Percentiles rank a stretch among this genome's conserved stretches.
phyloP scores from a whole-genome alignment of 2,113 vertebrate species.

The Sylvilagus bachmani region DNA sequence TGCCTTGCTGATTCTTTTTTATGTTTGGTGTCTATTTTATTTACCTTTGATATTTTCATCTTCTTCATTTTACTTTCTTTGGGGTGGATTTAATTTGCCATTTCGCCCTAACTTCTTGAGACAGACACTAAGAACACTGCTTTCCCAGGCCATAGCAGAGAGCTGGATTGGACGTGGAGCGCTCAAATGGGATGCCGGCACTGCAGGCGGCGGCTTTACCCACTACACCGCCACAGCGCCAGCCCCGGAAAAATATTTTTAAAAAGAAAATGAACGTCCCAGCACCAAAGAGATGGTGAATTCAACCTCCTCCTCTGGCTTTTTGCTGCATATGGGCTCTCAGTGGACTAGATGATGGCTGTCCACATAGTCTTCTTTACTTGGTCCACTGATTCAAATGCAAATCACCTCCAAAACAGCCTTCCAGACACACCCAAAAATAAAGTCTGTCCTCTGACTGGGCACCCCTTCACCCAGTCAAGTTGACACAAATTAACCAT shows the following conservation, averaged over 20 bases:
- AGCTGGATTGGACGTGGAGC: no score
- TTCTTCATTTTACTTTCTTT: constrained; percentile 25
- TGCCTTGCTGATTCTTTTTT: not conserved
- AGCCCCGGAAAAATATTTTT: no score
- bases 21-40: constrained; percentile 2
- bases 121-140: not conserved
- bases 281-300: not conserved
- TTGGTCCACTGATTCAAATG: not conserved
- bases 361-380: not conserved
- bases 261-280: not conserved
- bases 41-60: not conserved
- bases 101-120: not conserved
- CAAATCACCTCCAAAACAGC: not conserved
- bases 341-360: not conserved
- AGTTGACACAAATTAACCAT: not conserved
- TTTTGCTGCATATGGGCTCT: not conserved
- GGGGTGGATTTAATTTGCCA: not conserved
- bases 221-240: no score
- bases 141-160: not conserved
- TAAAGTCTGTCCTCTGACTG: not conserved
- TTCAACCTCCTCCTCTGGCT: no score
- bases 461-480: not conserved
- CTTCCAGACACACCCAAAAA: not conserved
- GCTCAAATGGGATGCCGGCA: no score
- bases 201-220: no score